Evolutionary conservation across 2,797 vertebrate species (phyloP), one percentile per base, ranked within the genome.

Genomic region (Acipenser ruthenus): DNA sequence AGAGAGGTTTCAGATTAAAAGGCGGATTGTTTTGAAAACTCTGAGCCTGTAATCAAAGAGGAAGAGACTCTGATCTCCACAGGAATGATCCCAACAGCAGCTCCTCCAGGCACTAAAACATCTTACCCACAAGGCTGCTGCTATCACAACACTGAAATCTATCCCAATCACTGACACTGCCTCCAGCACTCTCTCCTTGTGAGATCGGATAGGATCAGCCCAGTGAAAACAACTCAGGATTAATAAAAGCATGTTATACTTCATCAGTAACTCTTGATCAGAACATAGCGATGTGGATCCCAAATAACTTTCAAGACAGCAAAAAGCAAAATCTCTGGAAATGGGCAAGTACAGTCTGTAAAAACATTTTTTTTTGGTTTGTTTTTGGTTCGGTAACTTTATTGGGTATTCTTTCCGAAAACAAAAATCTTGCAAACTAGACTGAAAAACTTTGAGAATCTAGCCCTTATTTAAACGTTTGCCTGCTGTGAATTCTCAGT

Each of bases 11-110:
- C 23, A 37, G 58, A 47, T 52, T 51, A 65, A 13, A 52, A 10
- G 64, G 53, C 53, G 18, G n/a, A 53, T 12, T 65, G 53, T 65
- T 65, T 65, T 58, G 37, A 55, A 67, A 67, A 67, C 49, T 51
- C 56, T n/a, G 65, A 61, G 65, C 50, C 56, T 60, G 65, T 67
- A 61, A 67, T 67, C 56, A 50, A 60, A 50, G 48, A 60, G 59
- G 15, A 15, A n/a, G 12, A 0, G 12, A 53, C 64, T 65, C 47
- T 61, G 65, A 61, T 67, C 58, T 51, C 58, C 59, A 6, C 15
- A 10, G 65, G 65, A 13, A 52, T 58, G 48, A 52, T 59, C 23
- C 13, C 3, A 7, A 62, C 18, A 37, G 11, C 60, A 23, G 13
- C 60, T 10, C 47, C 47, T 62, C 18, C 60, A 62, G 47, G 13